phyloP scores from a whole-genome alignment of 2,797 vertebrate genomes.

The Neostethus bicornis region DNA sequence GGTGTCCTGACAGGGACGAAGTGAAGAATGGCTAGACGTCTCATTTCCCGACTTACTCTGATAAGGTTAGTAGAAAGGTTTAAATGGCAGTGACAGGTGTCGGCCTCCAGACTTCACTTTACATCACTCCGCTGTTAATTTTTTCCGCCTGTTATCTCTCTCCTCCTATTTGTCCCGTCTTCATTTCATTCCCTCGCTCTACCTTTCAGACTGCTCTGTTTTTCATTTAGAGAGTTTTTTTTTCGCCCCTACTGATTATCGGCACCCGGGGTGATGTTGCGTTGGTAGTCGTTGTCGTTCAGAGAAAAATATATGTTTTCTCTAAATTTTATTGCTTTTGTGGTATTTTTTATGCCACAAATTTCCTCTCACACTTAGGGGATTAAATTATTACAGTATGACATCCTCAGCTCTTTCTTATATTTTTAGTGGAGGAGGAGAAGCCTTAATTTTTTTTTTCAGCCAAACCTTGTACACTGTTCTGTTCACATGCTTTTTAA shows the following conservation, averaged over 20 bases:
- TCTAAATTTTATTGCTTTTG: slow-evolving; percentile 61
- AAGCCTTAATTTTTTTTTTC: slow-evolving; percentile 42
- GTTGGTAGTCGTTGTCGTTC: slow-evolving; percentile 51
- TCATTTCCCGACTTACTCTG: slow-evolving; percentile 57
- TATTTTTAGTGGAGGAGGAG: slow-evolving; percentile 54
- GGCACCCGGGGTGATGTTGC: slow-evolving; percentile 58
- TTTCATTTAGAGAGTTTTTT: slow-evolving; percentile 50
- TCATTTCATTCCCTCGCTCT: slow-evolving; percentile 38
- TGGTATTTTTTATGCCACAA: slow-evolving; percentile 47
- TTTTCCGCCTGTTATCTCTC: slow-evolving; percentile 45
- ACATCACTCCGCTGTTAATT: slow-evolving; percentile 66
- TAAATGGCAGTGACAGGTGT: slow-evolving; percentile 73
- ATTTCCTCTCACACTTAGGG: slow-evolving; percentile 57
- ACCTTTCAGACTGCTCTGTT: slow-evolving; percentile 41
- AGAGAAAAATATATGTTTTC: slow-evolving; percentile 26
- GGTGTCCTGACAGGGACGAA: slow-evolving; percentile 50
- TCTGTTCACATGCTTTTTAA: slow-evolving; percentile 45
- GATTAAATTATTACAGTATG: slow-evolving; percentile 65
- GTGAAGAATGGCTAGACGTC: slow-evolving; percentile 43
- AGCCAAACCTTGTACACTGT: slow-evolving; percentile 36
- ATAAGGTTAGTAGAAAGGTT: slow-evolving; percentile 59
- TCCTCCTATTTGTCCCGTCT: slow-evolving; percentile 49
- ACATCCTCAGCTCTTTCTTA: slow-evolving; percentile 51
- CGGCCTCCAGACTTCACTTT: slow-evolving; percentile 71
- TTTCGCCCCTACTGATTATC: slow-evolving; percentile 45